Conservation (phyloP, 2,888 invertebrate genomes). For the Amiota minor region DNA sequence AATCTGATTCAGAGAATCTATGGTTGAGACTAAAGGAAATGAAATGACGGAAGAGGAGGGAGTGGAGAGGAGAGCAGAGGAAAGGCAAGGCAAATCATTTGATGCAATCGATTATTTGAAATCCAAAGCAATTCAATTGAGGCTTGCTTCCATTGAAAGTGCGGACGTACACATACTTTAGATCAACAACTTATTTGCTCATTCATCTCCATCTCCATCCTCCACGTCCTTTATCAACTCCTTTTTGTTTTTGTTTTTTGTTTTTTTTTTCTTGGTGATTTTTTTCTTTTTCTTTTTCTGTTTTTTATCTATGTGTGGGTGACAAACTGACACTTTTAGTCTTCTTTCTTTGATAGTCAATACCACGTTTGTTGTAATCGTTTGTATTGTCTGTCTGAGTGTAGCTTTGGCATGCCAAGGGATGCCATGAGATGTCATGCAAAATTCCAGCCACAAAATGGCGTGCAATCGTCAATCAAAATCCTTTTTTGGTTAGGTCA, state of each 20-base stretch:
- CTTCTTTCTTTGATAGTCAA: too few species aligned
- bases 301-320: conserved; percentile 7
- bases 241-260: conserved; percentile 24
- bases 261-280: background rate
- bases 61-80: background rate
- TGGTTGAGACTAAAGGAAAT: background rate
- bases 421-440: background rate
- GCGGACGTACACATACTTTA: too few species aligned
- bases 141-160: conserved; percentile 3
- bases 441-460: conserved; percentile 21
- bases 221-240: too few species aligned
- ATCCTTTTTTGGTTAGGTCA: conserved; percentile 29
- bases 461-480: conserved; percentile 38
- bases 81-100: conserved; percentile 27
- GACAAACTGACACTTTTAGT: background rate
- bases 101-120: conserved; percentile 54
- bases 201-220: conserved; percentile 19
- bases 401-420: too few species aligned
- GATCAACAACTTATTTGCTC: conserved; percentile 42
- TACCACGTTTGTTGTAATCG: too few species aligned
- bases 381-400: too few species aligned
- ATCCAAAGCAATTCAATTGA: conserved; percentile 53
- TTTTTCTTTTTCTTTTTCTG: background rate
- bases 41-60: too few species aligned
- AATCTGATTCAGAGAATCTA: background rate